phyloP scores from a whole-genome alignment of 2,113 vertebrate species.

The Clarias macrocephalus region DNA sequence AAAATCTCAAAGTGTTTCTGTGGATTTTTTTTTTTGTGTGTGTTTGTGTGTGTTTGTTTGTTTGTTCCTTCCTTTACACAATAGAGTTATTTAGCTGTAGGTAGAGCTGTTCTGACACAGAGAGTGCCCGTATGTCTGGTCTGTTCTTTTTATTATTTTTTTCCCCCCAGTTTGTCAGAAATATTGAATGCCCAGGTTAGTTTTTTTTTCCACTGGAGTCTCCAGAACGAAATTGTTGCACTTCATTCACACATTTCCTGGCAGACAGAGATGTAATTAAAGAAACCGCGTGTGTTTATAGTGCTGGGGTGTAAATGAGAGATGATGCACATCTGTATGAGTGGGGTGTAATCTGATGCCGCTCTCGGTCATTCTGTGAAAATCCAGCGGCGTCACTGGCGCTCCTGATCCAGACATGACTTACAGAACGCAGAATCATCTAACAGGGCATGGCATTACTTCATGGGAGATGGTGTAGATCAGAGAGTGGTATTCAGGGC shows the following conservation, averaged over 20 bases:
- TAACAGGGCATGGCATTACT: constrained; percentile 33
- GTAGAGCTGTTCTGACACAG: neutral
- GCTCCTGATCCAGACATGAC: constrained; percentile 60
- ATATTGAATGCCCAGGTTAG: neutral
- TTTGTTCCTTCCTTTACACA: neutral
- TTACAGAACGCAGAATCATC: constrained; percentile 58
- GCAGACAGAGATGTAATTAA: neutral
- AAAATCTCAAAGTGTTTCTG: neutral
- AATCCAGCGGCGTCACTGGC: constrained; percentile 72
- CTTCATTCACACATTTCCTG: neutral
- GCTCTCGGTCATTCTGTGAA: constrained; percentile 72
- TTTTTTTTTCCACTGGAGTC: neutral
- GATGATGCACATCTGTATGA: constrained; percentile 75
- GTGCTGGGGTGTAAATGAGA: constrained; percentile 68
- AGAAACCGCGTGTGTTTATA: constrained; percentile 13
- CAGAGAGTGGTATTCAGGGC: neutral
- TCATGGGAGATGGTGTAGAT: neutral
- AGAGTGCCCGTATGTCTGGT: neutral
- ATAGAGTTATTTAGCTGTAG: neutral
- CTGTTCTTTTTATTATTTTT: neutral
- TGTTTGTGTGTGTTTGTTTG: neutral
- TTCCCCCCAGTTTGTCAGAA: neutral
- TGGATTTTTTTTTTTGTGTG: neutral
- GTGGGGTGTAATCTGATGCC: constrained; percentile 73
- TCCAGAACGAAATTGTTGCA: neutral